Conservation (phyloP, 37 sponge, comb jelly and placozoan species). For the Oopsacas minuta region DNA sequence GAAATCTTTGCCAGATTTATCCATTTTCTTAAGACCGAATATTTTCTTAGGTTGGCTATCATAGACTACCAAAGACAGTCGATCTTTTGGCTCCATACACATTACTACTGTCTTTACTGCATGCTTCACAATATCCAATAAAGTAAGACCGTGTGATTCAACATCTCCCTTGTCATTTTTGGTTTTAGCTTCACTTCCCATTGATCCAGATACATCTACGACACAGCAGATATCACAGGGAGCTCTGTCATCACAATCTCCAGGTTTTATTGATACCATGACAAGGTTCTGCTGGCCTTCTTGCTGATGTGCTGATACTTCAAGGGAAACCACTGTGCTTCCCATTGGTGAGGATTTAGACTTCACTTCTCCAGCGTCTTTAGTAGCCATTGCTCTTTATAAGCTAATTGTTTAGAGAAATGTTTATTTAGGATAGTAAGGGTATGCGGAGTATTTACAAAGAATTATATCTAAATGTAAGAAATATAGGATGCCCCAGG, state of each 20-base stretch:
- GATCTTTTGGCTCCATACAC: neutral
- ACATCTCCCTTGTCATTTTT: slow-evolving; percentile 19
- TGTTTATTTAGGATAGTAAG: too few relatives aligned
- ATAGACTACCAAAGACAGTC: neutral
- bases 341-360: neutral
- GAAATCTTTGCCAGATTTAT: neutral
- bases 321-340: neutral
- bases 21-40: neutral
- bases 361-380: neutral
- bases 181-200: slow-evolving; percentile 12
- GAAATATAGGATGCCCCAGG: too few relatives aligned
- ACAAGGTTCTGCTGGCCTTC: neutral
- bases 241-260: neutral
- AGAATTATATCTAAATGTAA: too few relatives aligned
- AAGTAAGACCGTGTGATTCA: slow-evolving; percentile 17
- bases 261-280: neutral
- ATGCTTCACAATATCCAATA: slow-evolving; percentile 21
- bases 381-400: slow-evolving; percentile 14
- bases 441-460: too few relatives aligned
- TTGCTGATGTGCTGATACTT: neutral
- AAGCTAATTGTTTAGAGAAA: too few relatives aligned
- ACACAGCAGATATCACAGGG: slow-evolving; percentile 6
- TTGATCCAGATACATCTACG: slow-evolving; percentile 20
- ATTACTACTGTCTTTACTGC: slow-evolving; percentile 18
- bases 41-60: neutral